These are phyloP conservation scores for Tretioscincus oriximinensis DNA, from an alignment of 2,113 vertebrate genomes.

Conservation along the genomic window DNA sequence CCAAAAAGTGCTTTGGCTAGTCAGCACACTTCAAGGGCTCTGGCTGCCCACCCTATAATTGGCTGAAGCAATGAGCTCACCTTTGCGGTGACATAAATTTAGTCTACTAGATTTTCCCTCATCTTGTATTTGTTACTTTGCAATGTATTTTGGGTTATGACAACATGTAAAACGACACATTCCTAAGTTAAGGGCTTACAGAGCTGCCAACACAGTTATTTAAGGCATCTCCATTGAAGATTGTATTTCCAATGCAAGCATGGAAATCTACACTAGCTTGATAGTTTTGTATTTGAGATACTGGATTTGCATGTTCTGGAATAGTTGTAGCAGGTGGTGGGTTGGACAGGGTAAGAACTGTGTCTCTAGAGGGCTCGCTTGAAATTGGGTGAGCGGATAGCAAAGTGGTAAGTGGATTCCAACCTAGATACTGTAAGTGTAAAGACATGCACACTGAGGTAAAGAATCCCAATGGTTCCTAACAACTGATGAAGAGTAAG, in stretches of 20 bases:
- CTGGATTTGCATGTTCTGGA: too few relatives aligned
- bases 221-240: conserved; percentile 2
- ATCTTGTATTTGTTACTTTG: conserved; percentile 20
- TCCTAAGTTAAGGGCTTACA: conserved; percentile 40
- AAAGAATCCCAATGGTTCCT: too few relatives aligned
- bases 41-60: conserved; percentile 33
- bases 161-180: conserved; percentile 49
- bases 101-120: conserved; percentile 13
- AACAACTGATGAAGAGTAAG: too few relatives aligned
- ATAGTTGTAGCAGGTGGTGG: too few relatives aligned
- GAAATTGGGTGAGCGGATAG: too few relatives aligned
- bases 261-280: too few relatives aligned
- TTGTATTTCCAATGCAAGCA: not conserved
- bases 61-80: conserved; percentile 38
- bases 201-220: conserved; percentile 35
- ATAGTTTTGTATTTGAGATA: too few relatives aligned
- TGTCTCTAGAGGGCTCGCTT: too few relatives aligned
- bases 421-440: too few relatives aligned
- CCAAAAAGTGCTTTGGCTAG: conserved; percentile 62
- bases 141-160: conserved; percentile 22
- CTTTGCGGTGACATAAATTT: conserved; percentile 37
- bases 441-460: too few relatives aligned
- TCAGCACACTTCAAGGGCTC: conserved; percentile 52
- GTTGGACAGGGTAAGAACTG: too few relatives aligned
- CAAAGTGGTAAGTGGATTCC: too few relatives aligned